These are phyloP conservation scores for Argya squamiceps DNA, from an alignment of 2,797 vertebrate species.

Conservation along the genomic window DNA sequence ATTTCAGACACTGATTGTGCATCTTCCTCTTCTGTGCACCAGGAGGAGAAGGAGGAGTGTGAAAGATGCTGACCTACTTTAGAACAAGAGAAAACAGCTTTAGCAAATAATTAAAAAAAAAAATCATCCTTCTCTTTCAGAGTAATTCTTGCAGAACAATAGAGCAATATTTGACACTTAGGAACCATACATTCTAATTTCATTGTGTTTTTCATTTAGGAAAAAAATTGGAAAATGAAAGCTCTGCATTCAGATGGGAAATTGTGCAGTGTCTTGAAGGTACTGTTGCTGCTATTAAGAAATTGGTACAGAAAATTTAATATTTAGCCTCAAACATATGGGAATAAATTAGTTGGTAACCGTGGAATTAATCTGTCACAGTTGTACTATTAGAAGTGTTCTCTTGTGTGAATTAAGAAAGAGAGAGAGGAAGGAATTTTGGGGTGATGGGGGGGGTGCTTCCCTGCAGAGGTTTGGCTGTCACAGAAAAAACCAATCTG, in stretches of 20 bases:
- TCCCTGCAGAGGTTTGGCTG: not conserved
- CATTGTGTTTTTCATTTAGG: constrained; percentile 64
- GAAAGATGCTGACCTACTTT: constrained; percentile 17
- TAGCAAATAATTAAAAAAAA: not conserved
- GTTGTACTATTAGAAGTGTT: not conserved
- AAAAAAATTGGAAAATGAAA: constrained; percentile 75
- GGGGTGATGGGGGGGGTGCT: not conserved
- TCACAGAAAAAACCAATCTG: not conserved
- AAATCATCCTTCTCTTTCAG: not conserved
- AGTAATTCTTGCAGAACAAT: not conserved
- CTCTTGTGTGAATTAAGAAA: not conserved
- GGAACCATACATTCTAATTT: not conserved
- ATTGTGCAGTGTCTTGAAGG: constrained; percentile 76
- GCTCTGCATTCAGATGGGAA: constrained; percentile 73
- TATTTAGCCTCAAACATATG: not conserved
- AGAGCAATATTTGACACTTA: not conserved
- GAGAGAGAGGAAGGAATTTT: not conserved
- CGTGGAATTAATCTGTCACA: not conserved
- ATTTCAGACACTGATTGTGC: not conserved
- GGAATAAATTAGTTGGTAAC: not conserved
- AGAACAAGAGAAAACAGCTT: not conserved
- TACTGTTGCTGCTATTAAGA: constrained; percentile 75
- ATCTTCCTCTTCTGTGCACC: not conserved
- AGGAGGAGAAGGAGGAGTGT: not conserved
- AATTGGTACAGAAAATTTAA: constrained; percentile 68